Evolutionary conservation across 2,888 invertebrate species (phyloP), one percentile per base, ranked within the genome.

Genomic region (Tachina fera): DNA sequence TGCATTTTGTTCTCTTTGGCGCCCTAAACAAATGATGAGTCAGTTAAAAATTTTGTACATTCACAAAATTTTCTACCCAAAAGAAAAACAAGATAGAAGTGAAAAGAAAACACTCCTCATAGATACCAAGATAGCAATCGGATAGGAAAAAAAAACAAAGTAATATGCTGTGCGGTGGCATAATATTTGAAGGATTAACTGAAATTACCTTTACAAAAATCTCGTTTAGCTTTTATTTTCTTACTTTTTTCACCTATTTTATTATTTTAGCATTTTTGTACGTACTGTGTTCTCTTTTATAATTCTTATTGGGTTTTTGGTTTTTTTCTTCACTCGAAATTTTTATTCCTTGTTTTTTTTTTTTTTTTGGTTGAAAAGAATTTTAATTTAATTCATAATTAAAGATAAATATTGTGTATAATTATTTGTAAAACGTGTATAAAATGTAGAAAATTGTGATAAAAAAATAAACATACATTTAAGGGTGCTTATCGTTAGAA

Each of bases 381-480:
- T 74, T 82, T 82, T 78, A 85, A 85, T 85, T 85, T 75, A 81
- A 82, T 82, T 81, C 78, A 77, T 85, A 85, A 85, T 85, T 85
- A 85, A 85, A 85, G 81, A 85, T 78, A 85, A 85, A 85, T 85
- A 85, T 82, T 77, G 68, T 70, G 49, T 85, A 78, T 82, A 82
- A 85, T 85, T 82, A 85, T 85, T 43, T 72, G 22, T 14, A 53
- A 75, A 45, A 81, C 67, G 67, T 67, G 53, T 47, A 11, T 1
- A 51, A 53, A 41, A 61, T 70, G 68, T 70, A 68, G 49, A 60
- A 39, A 58, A 77, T 63, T 67, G 31, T 31, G 31, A 31, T 31
- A 65, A 45, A 53, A 22, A 53, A 75, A 60, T 67, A 22, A 41
- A 68, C 53, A 74, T 53, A 51, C 3, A 61, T 11, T 31, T 10